Base-by-base conservation (phyloP, 2,888 invertebrate species). In the Athalia rosae region DNA sequence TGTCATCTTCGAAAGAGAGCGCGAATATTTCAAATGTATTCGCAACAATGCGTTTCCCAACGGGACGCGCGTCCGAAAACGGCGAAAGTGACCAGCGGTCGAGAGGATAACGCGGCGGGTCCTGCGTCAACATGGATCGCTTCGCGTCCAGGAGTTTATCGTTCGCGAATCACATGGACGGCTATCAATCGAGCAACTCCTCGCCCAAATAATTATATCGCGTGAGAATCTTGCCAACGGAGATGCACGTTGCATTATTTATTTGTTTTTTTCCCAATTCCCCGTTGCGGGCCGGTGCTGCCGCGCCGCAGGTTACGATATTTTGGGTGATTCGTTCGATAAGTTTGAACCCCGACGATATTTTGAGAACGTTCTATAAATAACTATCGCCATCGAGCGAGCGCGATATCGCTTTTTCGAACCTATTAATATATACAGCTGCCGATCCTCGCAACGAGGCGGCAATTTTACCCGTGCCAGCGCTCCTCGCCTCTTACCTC, bases 301-400 rank as follows among this genome's bases (percentile, higher is more conserved):
- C 43, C 7, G 11, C 6, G n/a, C 69, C 41, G 43, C 8, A 58
- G 50, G 43, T 13, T 45, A 71, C 4, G 9, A 56, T 71, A 71
- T 71, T 71, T 71, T 13, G 43, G 45, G 58, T 6, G 56, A 56
- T 71, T 45, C 71, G 71, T 71, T 71, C 71, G 71, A 71, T 71
- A 71, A 71, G 50, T 71, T 71, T 71, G 71, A 71, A 71, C 56
- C 56, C 53, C 11, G 13, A 58, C 41, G 43, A 71, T 71, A 71
- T 71, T 71, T 71, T 71, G 58, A 71, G 71, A 28, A 71, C 71
- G 13, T 56, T 71, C 71, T 71, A 71, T 58, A 56, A 71, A 71
- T 71, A 71, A 71, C n/a, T 53, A 11, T 71, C 71, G 71, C 71
- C 71, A 71, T 71, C 71, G 58, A 67, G 48, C 67, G 67, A 41